Evolutionary conservation across 2,113 vertebrate genomes (phyloP).

Genomic region (Sorex araneus): DNA sequence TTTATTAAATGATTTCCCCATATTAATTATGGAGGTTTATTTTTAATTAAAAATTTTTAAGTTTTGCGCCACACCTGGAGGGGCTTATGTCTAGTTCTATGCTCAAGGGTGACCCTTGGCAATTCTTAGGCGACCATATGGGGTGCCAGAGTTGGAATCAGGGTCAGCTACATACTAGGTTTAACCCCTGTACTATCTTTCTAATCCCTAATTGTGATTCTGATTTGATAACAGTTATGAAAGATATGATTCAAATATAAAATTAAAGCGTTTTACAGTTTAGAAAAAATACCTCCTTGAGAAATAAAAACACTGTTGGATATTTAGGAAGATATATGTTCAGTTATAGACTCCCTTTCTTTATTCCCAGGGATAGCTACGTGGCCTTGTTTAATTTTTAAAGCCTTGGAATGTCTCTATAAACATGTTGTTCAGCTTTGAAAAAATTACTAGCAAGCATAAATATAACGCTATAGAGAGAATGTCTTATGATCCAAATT

Average conservation of each 20-base stretch:
- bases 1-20: conserved; percentile 1
- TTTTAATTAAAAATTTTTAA: conserved; percentile 21
- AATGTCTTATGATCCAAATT: conserved; percentile 4
- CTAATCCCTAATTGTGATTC: no score
- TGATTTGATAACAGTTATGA: not conserved
- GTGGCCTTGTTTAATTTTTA: conserved; percentile 60
- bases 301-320: not conserved
- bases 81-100: no score
- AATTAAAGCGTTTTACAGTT: not conserved
- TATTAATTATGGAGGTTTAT: not conserved
- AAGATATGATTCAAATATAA: conserved; percentile 11
- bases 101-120: no score
- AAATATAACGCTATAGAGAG: conserved; percentile 48
- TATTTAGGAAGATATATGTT: not conserved
- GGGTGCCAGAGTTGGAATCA: no score
- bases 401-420: not conserved
- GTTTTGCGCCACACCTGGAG: no score
- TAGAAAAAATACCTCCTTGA: not conserved
- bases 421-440: conserved; percentile 50
- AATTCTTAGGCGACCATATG: no score
- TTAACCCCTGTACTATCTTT: no score
- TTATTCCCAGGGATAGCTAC: not conserved
- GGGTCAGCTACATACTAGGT: no score
- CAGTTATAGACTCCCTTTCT: not conserved
- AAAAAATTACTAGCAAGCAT: conserved; percentile 49